Base-by-base conservation (phyloP, 2,888 invertebrate species). In the Phyllotreta cruciferae region DNA sequence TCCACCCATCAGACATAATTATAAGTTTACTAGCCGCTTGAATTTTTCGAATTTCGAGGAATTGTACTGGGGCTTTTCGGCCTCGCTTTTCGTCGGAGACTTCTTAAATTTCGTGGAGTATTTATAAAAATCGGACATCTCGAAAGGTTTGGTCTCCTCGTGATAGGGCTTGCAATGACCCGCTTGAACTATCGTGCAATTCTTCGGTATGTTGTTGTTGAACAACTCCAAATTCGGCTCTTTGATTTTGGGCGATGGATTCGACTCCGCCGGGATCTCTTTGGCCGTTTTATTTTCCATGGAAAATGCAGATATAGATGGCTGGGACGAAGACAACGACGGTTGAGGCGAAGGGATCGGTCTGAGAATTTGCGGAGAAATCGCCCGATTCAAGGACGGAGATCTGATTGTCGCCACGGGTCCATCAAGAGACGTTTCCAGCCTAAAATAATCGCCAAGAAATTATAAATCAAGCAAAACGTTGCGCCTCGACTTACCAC, bases 71-170 rank as follows among this genome's bases (percentile, higher is more conserved):
- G 38, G 24, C 34, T 35, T 14, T 6, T 60, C 61, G 42, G n/a
- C 56, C 47, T 62, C 66, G 41, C 14, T 41, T 36, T 63, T 73
- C 50, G 52, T 67, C 9, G 79, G 79, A 6, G 79, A 78, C 62
- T 79, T 94, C 90, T 66, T 96, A 87, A 92, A 94, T 79, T 96
- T 95, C 4, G 95, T 96, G 56, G 96, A 97, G 80, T 98, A 98
- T 82, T 97, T 98, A 80, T 96, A 98, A 81, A 96, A 97, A 81
- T 98, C 98, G 0, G 96, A 91, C 93, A 97, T 96, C 84, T 97
- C 97, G 82, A 96, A 98, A 2, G 97, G 97, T 79, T 98, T 98
- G 0, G 94, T 93, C 61, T 94, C 93, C 83, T 98, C 97, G 75
- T 93, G 87, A 78, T 94, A 94, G 0, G 94, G 94, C 79, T 93